Evolutionary conservation across 1,140 invertebrate species (phyloP).

Genomic region (Drosophila lacertosa): DNA sequence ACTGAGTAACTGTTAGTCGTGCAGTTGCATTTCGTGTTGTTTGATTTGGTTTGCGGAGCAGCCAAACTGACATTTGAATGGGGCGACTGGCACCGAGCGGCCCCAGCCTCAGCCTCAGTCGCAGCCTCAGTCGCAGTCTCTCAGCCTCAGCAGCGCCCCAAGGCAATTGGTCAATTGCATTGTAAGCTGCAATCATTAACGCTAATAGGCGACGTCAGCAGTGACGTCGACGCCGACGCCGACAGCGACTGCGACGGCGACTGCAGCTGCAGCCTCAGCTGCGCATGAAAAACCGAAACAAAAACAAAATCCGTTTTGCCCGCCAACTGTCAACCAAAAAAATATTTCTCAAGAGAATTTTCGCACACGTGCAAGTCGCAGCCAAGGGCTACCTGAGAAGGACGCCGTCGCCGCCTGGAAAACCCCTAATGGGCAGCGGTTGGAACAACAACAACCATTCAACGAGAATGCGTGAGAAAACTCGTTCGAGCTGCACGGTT

Average conservation of each 20-base stretch:
- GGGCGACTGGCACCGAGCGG: slow-evolving; percentile 65
- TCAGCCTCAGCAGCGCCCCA: slow-evolving; percentile 13
- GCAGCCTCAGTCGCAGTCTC: slow-evolving; percentile 11
- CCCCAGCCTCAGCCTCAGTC: slow-evolving; percentile 29
- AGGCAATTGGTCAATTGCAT: slow-evolving; percentile 76
- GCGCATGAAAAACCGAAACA: slow-evolving; percentile 35
- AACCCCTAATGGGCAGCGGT: slow-evolving; percentile 59
- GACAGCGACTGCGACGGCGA: not conserved
- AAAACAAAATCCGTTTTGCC: slow-evolving; percentile 30
- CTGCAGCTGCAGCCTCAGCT: slow-evolving; percentile 34
- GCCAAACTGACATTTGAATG: slow-evolving; percentile 79
- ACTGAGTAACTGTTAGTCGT: slow-evolving; percentile 2
- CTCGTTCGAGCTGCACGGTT: slow-evolving; percentile 44
- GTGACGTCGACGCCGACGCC: slow-evolving; percentile 3
- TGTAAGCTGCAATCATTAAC: slow-evolving; percentile 77
- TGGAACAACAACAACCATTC: slow-evolving; percentile 2
- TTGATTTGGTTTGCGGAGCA: slow-evolving; percentile 25
- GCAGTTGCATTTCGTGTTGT: not conserved
- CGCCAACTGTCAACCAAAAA: slow-evolving; percentile 37
- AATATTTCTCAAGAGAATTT: slow-evolving; percentile 51
- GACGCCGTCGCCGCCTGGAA: slow-evolving; percentile 50
- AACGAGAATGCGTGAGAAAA: slow-evolving; percentile 73
- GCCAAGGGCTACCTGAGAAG: slow-evolving; percentile 28
- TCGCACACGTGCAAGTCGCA: slow-evolving; percentile 65
- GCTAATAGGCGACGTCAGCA: slow-evolving; percentile 62